Conservation (phyloP, 1,140 invertebrate species). For the Panagrolaimus sp. region DNA sequence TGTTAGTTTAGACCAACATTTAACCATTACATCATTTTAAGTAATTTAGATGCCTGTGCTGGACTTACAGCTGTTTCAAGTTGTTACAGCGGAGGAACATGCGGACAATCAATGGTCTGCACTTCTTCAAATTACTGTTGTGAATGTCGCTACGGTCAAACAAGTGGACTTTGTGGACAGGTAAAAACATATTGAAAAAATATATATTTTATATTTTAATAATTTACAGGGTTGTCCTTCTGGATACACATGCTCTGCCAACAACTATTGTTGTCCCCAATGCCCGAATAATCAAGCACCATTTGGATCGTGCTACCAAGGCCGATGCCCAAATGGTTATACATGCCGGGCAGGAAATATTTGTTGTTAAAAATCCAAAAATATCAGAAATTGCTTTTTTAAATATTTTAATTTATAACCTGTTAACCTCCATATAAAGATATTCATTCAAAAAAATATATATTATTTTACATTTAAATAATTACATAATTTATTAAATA, state of each 20-base stretch:
- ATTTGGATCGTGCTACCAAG: conserved; percentile 23
- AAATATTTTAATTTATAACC: too few relatives aligned
- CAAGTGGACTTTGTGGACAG: conserved; percentile 26
- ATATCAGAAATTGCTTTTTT: not conserved
- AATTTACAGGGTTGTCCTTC: conserved; percentile 19
- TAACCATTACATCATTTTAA: not conserved
- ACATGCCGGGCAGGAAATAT: conserved; percentile 24
- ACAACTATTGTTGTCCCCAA: conserved; percentile 25
- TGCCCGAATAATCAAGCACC: conserved; percentile 17
- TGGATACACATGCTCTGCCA: conserved; percentile 22
- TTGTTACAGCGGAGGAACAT: conserved; percentile 26
- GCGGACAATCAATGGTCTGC: conserved; percentile 17
- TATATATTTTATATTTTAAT: not conserved
- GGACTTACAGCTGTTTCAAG: conserved; percentile 25
- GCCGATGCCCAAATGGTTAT: conserved; percentile 15
- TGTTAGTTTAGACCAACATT: conserved; percentile 4
- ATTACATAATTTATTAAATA: too few relatives aligned
- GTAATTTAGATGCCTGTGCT: conserved; percentile 23
- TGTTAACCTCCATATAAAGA: too few relatives aligned
- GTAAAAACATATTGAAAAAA: not conserved
- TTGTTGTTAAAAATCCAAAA: conserved; percentile 4
- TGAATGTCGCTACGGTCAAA: conserved; percentile 23
- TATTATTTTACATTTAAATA: too few relatives aligned
- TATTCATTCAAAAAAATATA: too few relatives aligned
- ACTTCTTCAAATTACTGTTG: conserved; percentile 26